Evolutionary conservation across 2,113 vertebrate species (phyloP), one percentile per base, ranked within the genome.

Genomic region (Pagrus major): DNA sequence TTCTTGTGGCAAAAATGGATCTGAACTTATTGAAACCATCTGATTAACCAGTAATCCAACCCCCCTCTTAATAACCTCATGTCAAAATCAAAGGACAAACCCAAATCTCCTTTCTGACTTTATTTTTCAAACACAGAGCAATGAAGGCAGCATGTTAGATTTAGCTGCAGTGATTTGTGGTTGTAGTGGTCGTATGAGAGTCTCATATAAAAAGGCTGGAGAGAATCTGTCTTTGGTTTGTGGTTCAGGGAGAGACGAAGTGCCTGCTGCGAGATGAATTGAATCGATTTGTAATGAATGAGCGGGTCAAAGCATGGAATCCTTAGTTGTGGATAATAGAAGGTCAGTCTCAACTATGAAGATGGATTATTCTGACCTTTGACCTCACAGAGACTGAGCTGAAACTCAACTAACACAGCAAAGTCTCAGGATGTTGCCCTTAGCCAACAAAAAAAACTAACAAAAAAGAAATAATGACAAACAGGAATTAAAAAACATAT

Each of bases 171-270:
- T 80, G 79, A 86, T 76, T 80, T 70, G 80, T 74, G 81, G 77
- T 71, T 47, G 55, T 60, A 71, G 66, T 37, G 80, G 85, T 67
- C 9, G 2, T 65, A 49, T 55, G 56, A 73, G 59, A 1, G 35
- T 11, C 23, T 65, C 29, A 2, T 39, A 81, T 59, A 16, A 79
- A 83, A 81, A 65, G 31, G 33, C 69, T 65, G 39, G 41, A 84
- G 77, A 81, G 66, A 69, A 73, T 83, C 71, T 83, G 85, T 71
- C 74, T 78, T 29, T 78, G 71, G 78, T 85, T 85, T 82, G 85
- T 75, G 88, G 80, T 78, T 76, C 16, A 63, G 71, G 21, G 56
- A 67, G 59, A 88, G 67, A 58, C 23, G 31, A 37, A 21, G 31
- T 3, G 29, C 54, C 61, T 25, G 69, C 47, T 84, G 61, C 23